Conservation (phyloP, 2,888 invertebrate genomes). For the Noctua comes region DNA sequence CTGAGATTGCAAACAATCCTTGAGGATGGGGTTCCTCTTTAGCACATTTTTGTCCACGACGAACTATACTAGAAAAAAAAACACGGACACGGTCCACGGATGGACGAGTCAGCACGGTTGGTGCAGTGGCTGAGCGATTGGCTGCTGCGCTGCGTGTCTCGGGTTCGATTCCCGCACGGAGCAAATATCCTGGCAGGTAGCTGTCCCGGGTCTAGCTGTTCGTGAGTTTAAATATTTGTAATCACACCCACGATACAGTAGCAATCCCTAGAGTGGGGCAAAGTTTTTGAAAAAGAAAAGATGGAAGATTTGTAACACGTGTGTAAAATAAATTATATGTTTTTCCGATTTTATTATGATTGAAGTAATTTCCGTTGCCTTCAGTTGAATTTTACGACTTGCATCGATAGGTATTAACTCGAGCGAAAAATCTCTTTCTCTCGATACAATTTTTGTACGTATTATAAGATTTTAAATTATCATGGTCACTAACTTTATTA, state of each 20-base stretch:
- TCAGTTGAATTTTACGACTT: conserved; percentile 2
- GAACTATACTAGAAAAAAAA: neutral
- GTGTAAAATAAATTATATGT: neutral
- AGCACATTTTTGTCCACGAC: neutral
- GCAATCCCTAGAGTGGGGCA: too few relatives aligned
- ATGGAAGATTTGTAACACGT: neutral
- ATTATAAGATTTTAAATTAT: too few relatives aligned
- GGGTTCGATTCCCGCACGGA: neutral
- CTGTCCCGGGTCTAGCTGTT: too few relatives aligned
- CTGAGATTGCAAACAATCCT: neutral
- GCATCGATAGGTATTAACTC: neutral
- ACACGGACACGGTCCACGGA: neutral
- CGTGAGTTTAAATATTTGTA: too few relatives aligned
- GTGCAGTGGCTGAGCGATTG: neutral
- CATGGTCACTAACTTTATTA: too few relatives aligned
- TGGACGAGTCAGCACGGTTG: neutral
- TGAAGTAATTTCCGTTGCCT: neutral
- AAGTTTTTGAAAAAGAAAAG: neutral
- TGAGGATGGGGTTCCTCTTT: neutral
- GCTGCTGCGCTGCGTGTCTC: neutral
- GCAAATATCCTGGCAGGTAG: neutral
- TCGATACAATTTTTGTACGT: neutral
- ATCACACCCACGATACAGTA: too few relatives aligned
- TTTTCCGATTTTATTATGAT: conserved; percentile 2
- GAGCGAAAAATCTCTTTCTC: neutral